Evolutionary conservation across 2,113 vertebrate genomes (phyloP), one percentile per base, ranked within the genome.

Genomic region (Scatophagus argus): DNA sequence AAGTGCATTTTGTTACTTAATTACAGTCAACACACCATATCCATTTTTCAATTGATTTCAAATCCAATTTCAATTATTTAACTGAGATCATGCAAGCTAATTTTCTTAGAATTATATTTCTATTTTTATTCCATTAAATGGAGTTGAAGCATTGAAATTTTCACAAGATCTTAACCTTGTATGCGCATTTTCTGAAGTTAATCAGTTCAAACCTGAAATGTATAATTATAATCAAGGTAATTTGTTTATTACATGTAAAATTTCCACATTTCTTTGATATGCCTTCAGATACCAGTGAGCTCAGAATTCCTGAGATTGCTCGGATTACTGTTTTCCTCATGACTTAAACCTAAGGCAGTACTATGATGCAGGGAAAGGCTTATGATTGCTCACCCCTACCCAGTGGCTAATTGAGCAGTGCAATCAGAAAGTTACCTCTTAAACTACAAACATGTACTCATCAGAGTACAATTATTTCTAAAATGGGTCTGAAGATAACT

Each of bases 261-360:
- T 44, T 16, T 77, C 14, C 1, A 0, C 1, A 6, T 36, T 29
- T 64, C 44, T 39, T 31, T 19, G 7, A 25, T 39, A 29, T 39
- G 39, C 29, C 6, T 7, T 23, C 16, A 44, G 43, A 58, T 17
- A 47, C 19, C 21, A 29, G 36, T 58, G 32, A 32, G 34, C 12
- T 56, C 23, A 19, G 7, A 61, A 43, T 69, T 54, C 38, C 29
- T 64, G 34, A 49, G n/a, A 44, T 63, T 85, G 51, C 46, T 74
- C 55, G 59, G 32, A 32, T 79, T 25, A 79, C 21, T 16, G 47
- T 56, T 21, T 60, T 70, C 64, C 70, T 65, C 46, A 38, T 79
- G 65, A 75, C 32, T 65, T 43, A 19, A 44, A 62, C 32, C 23
- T n/a, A 49, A 61, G 51, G 19, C 17, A 51, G 31, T 16, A 31